Percentiles rank a stretch among this genome's conserved stretches.
Conservation (phyloP, 2,797 vertebrate genomes). For the Setipinna tenuifilis region DNA sequence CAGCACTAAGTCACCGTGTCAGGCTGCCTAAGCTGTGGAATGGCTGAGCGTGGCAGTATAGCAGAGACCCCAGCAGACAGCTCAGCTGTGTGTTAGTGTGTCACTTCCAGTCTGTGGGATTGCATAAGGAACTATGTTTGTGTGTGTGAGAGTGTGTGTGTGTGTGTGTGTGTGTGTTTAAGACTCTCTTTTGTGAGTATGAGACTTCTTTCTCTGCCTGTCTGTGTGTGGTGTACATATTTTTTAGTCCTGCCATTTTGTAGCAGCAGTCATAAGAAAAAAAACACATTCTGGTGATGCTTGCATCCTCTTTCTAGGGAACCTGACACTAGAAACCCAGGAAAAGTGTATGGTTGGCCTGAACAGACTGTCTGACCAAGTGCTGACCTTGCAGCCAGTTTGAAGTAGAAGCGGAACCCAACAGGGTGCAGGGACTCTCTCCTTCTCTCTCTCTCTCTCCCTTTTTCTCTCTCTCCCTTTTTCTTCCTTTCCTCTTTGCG, state of each 20-base stretch:
- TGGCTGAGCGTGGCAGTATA: constrained; percentile 40
- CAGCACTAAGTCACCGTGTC: constrained; percentile 34
- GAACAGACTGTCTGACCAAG: neutral
- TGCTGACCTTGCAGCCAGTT: neutral
- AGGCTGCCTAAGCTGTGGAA: constrained; percentile 44
- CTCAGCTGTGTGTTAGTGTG: neutral
- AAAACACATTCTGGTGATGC: neutral
- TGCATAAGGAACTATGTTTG: neutral
- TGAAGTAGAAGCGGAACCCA: neutral
- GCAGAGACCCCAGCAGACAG: neutral
- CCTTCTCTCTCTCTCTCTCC: neutral
- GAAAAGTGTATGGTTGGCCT: neutral
- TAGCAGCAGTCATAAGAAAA: neutral
- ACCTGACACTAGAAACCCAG: neutral
- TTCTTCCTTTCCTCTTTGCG: neutral
- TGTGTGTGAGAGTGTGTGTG: neutral
- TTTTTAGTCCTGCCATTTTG: neutral
- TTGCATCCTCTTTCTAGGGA: neutral
- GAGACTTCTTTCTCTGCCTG: neutral
- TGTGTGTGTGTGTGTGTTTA: neutral
- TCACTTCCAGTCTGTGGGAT: neutral
- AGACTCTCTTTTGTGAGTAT: neutral
- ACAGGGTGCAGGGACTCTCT: neutral
- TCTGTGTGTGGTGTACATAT: neutral
- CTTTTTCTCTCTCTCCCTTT: neutral